Conservation (phyloP, 2,797 vertebrate species). For the Sebastes matsubarae region DNA sequence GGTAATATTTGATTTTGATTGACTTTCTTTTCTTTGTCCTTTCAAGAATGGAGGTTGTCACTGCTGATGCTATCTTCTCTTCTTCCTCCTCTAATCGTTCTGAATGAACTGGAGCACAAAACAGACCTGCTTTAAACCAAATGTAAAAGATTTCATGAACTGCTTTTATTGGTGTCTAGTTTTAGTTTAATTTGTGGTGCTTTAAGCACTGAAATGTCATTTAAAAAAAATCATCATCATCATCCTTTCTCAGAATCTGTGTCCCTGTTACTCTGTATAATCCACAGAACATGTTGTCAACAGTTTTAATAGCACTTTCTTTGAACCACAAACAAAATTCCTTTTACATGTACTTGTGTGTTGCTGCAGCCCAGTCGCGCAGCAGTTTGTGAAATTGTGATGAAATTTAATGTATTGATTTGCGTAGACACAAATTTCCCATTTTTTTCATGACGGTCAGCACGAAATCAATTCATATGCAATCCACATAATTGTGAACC, state of each 20-base stretch:
- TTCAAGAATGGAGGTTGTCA: not conserved
- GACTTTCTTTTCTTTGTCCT: not conserved
- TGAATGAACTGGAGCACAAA: not conserved
- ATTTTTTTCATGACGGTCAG: too few species aligned
- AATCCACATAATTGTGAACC: too few species aligned
- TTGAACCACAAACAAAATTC: not conserved
- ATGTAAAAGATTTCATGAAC: not conserved
- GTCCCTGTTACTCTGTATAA: not conserved
- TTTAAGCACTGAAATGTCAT: not conserved
- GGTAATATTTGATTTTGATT: not conserved
- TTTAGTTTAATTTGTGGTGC: not conserved
- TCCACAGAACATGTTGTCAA: not conserved
- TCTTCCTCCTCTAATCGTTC: not conserved
- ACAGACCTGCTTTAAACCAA: not conserved
- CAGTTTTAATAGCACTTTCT: not conserved
- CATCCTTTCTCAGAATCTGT: not conserved
- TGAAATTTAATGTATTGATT: too few species aligned
- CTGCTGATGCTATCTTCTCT: not conserved
- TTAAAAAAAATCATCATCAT: not conserved
- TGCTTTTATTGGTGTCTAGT: not conserved
- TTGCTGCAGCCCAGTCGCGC: too few species aligned
- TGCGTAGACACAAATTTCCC: too few species aligned
- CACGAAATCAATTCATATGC: too few species aligned
- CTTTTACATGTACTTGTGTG: not conserved
- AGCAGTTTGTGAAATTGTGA: too few species aligned